These are phyloP conservation scores for Carterocephalus palaemon DNA, from an alignment of 2,888 invertebrate species.

Conservation along the genomic window DNA sequence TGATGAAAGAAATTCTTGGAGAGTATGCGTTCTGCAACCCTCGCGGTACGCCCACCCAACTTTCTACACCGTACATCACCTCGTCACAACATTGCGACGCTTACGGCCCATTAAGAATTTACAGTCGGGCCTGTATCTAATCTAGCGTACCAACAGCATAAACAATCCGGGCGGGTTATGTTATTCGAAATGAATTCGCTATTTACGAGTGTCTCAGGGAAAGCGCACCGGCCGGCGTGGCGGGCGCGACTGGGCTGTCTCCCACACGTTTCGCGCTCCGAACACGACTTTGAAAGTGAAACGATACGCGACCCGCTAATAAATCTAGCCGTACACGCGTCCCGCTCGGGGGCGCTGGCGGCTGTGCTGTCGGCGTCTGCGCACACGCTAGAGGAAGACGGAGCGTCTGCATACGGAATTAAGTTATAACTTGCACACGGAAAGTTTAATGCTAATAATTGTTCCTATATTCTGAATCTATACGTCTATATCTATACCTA, in stretches of 20 bases:
- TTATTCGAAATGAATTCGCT: constrained; percentile 60
- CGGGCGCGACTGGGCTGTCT: constrained; percentile 47
- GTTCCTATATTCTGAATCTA: too few species aligned
- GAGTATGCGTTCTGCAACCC: too few species aligned
- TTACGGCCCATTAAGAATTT: constrained; percentile 40
- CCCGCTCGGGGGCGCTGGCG: constrained; percentile 33
- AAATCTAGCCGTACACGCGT: constrained; percentile 51
- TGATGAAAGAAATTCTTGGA: too few species aligned
- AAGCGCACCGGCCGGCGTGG: constrained; percentile 46
- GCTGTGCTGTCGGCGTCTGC: constrained; percentile 30
- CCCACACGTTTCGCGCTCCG: constrained; percentile 57
- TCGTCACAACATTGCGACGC: constrained; percentile 28
- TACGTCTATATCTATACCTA: too few species aligned
- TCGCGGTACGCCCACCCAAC: constrained; percentile 11
- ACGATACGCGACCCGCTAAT: constrained; percentile 55
- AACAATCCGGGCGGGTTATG: constrained; percentile 48
- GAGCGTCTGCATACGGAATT: too few species aligned
- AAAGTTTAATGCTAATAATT: too few species aligned
- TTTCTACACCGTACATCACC: constrained; percentile 29
- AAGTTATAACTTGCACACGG: too few species aligned
- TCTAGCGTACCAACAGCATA: constrained; percentile 37
- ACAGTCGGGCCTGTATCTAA: constrained; percentile 44
- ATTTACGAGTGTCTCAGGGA: constrained; percentile 61
- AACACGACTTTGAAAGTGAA: constrained; percentile 66
- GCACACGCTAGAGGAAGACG: constrained; percentile 4